These are phyloP conservation scores for Enteromius afrohamiltoni DNA, from an alignment of 2,797 vertebrate species.

Conservation along the genomic window DNA sequence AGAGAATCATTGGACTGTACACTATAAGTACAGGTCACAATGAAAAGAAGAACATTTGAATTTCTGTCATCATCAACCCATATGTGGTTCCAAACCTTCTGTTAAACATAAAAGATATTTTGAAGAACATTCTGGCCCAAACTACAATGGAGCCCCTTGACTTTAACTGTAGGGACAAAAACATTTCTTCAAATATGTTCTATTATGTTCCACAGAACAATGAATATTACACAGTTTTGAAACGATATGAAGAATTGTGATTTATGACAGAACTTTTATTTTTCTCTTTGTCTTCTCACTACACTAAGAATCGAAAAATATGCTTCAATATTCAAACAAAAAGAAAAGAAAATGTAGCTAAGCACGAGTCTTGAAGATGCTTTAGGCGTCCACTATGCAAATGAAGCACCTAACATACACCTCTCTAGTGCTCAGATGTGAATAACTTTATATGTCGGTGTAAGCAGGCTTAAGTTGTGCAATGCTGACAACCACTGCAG, in stretches of 20 bases:
- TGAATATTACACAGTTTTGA: background rate
- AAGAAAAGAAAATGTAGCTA: background rate
- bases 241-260: background rate
- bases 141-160: background rate
- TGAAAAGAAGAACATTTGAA: background rate
- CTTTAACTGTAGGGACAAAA: background rate
- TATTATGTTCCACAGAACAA: background rate
- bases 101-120: background rate
- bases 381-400: background rate
- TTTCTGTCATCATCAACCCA: background rate
- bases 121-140: background rate
- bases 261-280: background rate
- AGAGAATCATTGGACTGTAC: too few relatives aligned
- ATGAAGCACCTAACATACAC: background rate
- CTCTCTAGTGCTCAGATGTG: background rate
- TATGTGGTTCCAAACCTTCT: background rate
- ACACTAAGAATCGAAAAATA: background rate
- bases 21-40: background rate
- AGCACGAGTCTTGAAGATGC: background rate
- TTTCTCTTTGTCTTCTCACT: background rate
- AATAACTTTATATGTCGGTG: background rate
- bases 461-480: slow-evolving; percentile 9
- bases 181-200: background rate
- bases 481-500: slow-evolving; percentile 23
- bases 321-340: background rate